These are phyloP conservation scores for Clinocottus analis DNA, from an alignment of 2,113 vertebrate species.

Conservation along the genomic window DNA sequence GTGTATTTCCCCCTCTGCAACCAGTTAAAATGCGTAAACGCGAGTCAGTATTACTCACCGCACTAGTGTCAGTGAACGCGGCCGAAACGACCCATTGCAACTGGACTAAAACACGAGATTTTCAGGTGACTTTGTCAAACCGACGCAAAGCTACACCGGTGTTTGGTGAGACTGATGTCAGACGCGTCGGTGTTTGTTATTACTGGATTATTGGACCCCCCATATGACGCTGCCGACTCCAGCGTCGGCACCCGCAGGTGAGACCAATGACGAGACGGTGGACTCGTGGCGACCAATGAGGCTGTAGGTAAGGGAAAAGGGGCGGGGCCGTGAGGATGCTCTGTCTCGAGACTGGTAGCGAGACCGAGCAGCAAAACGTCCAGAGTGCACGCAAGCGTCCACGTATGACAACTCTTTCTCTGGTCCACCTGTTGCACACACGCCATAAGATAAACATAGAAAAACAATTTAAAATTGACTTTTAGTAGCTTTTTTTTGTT, in stretches of 20 bases:
- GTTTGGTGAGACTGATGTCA: conserved; percentile 22
- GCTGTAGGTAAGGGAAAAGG: conserved; percentile 5
- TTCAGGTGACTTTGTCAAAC: background rate
- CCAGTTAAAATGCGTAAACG: background rate
- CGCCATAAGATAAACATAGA: no score
- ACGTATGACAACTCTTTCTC: background rate
- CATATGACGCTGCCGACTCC: conserved; percentile 43
- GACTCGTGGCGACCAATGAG: conserved; percentile 52
- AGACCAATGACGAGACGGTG: conserved; percentile 55
- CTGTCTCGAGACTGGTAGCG: conserved; percentile 37
- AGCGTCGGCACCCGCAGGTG: conserved; percentile 26
- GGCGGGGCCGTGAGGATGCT: conserved; percentile 15
- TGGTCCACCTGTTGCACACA: conserved; percentile 53
- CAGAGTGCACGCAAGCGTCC: background rate
- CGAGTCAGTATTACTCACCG: conserved; percentile 55
- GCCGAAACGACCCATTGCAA: conserved; percentile 30
- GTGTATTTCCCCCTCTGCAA: background rate
- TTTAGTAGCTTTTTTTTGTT: background rate
- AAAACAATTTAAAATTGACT: background rate
- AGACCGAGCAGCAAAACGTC: background rate
- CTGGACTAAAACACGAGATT: background rate
- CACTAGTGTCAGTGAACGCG: conserved; percentile 33
- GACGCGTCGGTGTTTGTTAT: conserved; percentile 53
- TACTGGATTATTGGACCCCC: conserved; percentile 51
- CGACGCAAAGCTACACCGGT: background rate